Percentiles rank a stretch among this genome's conserved stretches.
phyloP scores from a whole-genome alignment of 1,140 invertebrate genomes.

The Luehdorfia chinensis region DNA sequence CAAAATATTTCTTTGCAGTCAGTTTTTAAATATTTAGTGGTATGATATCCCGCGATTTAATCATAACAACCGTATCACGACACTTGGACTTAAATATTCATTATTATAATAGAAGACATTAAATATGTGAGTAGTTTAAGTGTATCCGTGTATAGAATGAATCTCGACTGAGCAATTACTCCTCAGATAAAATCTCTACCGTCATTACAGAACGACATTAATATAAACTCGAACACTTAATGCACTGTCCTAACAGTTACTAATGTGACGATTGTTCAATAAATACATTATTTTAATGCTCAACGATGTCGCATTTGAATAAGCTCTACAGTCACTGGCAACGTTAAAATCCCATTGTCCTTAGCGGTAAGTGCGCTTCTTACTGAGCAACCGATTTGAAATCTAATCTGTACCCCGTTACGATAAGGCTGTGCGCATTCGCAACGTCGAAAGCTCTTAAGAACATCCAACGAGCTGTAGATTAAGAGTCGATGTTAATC shows the following conservation, averaged over 20 bases:
- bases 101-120: slow-evolving; percentile 1
- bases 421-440: slow-evolving; percentile 7
- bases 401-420: slow-evolving; percentile 1
- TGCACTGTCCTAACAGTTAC: slow-evolving; percentile 33
- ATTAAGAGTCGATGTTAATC: slow-evolving; percentile 15
- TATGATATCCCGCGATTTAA: no score
- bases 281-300: slow-evolving; percentile 46
- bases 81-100: no score
- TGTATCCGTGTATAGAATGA: slow-evolving; percentile 6
- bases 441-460: slow-evolving; percentile 7
- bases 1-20: no score
- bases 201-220: slow-evolving; percentile 29
- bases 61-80: no score
- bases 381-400: slow-evolving; percentile 1
- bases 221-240: slow-evolving; percentile 48
- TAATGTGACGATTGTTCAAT: slow-evolving; percentile 32
- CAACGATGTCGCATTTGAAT: slow-evolving; percentile 17
- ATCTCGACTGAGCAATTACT: slow-evolving; percentile 25
- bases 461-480: slow-evolving; percentile 7
- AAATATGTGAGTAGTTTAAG: slow-evolving; percentile 4
- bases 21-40: no score
- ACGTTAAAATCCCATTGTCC: slow-evolving; percentile 25
- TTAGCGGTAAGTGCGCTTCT: neutral
- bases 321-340: slow-evolving; percentile 7
- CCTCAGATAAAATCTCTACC: slow-evolving; percentile 29